These are phyloP conservation scores for Aurelia aurita DNA, from an alignment of 30 jellyfish, hydroid and myxozoan genomes.

Conservation along the genomic window DNA sequence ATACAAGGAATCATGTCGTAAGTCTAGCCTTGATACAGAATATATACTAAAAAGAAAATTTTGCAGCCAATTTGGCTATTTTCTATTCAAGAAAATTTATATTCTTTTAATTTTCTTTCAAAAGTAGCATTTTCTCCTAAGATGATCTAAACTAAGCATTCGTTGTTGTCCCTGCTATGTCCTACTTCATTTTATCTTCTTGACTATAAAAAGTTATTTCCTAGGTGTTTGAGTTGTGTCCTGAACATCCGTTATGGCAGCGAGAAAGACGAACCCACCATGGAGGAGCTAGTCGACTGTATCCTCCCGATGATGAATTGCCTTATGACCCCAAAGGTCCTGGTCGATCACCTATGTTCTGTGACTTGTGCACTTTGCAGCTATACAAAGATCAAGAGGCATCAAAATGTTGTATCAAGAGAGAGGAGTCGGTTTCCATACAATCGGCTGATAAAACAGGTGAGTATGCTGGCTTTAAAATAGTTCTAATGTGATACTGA, in stretches of 20 bases:
- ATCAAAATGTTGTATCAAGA: not conserved
- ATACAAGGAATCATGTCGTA: too few relatives aligned
- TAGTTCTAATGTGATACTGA: too few relatives aligned
- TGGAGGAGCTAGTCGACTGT: constrained; percentile 91
- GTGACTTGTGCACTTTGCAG: constrained; percentile 61
- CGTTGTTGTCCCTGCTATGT: too few relatives aligned
- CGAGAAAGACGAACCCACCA: constrained; percentile 91
- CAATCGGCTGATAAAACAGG: not conserved
- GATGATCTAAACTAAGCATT: too few relatives aligned
- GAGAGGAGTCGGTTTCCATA: not conserved
- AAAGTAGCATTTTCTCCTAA: too few relatives aligned
- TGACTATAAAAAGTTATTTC: not conserved
- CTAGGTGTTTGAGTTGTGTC: constrained; percentile 88
- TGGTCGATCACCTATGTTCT: constrained; percentile 73
- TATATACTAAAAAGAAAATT: too few relatives aligned
- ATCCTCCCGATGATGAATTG: constrained; percentile 81
- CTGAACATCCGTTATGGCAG: constrained; percentile 92
- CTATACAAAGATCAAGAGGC: constrained; percentile 2
- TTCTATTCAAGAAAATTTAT: too few relatives aligned
- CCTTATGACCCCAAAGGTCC: constrained; percentile 92
- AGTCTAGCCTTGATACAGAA: too few relatives aligned
- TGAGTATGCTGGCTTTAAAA: not conserved
- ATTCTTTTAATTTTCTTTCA: too few relatives aligned
- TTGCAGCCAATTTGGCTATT: too few relatives aligned
- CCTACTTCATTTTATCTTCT: too few relatives aligned